phyloP scores from a whole-genome alignment of 2,113 vertebrate genomes.

The Ellobius talpinus region DNA sequence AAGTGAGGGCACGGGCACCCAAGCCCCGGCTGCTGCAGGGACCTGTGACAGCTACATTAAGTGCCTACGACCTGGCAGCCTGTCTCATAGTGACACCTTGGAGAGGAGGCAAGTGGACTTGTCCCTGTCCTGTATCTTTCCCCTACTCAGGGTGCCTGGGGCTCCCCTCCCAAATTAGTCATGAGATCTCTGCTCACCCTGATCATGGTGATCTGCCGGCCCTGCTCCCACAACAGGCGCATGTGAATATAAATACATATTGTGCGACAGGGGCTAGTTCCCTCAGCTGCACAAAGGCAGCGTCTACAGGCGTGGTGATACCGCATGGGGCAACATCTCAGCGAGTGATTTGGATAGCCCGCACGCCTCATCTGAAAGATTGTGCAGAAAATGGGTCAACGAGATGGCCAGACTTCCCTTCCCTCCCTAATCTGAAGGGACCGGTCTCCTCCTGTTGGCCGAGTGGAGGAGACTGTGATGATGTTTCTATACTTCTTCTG shows the following conservation, averaged over 20 bases:
- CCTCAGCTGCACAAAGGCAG: constrained; percentile 79
- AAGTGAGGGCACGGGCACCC: not conserved
- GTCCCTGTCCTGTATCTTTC: constrained; percentile 19
- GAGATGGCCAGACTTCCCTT: constrained; percentile 52
- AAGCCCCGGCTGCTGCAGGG: not conserved
- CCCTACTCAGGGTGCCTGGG: constrained; percentile 63
- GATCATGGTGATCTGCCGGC: constrained; percentile 74
- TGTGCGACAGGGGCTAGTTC: constrained; percentile 73
- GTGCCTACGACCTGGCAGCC: not conserved
- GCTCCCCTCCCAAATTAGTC: constrained; percentile 52
- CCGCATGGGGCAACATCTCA: constrained; percentile 78
- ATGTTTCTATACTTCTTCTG: not conserved
- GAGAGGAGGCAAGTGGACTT: not conserved
- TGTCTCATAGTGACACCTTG: not conserved
- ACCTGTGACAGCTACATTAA: not conserved
- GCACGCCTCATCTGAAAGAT: constrained; percentile 83
- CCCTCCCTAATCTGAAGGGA: constrained; percentile 67
- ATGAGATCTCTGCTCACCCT: constrained; percentile 81
- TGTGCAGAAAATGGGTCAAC: constrained; percentile 80
- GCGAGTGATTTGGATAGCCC: constrained; percentile 71
- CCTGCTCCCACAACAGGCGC: constrained; percentile 81
- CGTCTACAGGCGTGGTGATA: constrained; percentile 74
- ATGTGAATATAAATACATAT: constrained; percentile 80
- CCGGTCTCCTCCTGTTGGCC: constrained; percentile 37
- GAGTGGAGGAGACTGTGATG: not conserved